phyloP scores from a whole-genome alignment of 2,888 invertebrate species.

The Drosophila seclusa region DNA sequence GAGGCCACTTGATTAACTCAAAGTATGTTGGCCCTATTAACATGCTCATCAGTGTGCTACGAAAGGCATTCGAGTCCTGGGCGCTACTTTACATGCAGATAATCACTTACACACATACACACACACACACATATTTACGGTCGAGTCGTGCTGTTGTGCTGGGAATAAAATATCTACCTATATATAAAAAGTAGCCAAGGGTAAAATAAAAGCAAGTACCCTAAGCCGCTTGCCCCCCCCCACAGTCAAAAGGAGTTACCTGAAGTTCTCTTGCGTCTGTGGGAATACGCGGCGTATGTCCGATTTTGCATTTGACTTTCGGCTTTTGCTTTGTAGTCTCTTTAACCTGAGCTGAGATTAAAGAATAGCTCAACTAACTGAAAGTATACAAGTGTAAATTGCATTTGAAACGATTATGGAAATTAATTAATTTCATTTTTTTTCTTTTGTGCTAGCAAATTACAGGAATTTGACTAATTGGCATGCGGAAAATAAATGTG shows the following conservation, averaged over 20 bases:
- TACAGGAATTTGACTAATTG: constrained; percentile 64
- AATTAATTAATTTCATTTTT: constrained; percentile 21
- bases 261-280: constrained; percentile 56
- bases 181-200: constrained; percentile 71
- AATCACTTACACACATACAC: constrained; percentile 50
- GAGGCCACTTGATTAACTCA: neutral
- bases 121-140: constrained; percentile 1
- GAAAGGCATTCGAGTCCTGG: constrained; percentile 5
- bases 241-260: constrained; percentile 50
- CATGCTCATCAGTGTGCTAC: constrained; percentile 15
- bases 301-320: constrained; percentile 55
- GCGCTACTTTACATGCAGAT: constrained; percentile 53
- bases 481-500: constrained; percentile 56
- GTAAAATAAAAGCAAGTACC: constrained; percentile 73
- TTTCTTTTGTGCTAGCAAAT: constrained; percentile 38
- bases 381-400: neutral
- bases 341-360: constrained; percentile 18
- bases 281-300: constrained; percentile 73
- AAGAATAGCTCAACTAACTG: constrained; percentile 1
- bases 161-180: constrained; percentile 64
- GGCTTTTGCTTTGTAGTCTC: constrained; percentile 16
- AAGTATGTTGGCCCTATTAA: neutral
- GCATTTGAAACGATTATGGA: neutral
- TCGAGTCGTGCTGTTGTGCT: constrained; percentile 45
- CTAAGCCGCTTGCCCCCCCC: constrained; percentile 39